Conservation (phyloP, 2,888 invertebrate species). For the Liodrosophila aerea region DNA sequence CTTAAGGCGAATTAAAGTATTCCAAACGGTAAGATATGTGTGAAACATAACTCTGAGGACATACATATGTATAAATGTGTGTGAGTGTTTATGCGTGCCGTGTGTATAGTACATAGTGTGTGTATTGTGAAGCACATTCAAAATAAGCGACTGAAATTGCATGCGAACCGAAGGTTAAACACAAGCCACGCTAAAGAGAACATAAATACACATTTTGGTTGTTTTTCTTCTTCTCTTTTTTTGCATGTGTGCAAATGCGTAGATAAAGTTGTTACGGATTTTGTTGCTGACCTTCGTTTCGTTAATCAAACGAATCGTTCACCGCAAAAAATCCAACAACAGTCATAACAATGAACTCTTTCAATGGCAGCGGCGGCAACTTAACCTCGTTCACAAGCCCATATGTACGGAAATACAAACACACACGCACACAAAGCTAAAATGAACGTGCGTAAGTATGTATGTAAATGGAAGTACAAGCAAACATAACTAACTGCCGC, state of each 20-base stretch:
- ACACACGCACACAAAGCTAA: neutral
- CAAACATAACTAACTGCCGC: slow-evolving; percentile 23
- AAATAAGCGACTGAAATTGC: slow-evolving; percentile 36
- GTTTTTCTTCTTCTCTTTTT: too few relatives aligned
- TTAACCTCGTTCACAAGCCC: slow-evolving; percentile 56
- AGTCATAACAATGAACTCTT: slow-evolving; percentile 59
- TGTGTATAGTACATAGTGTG: too few relatives aligned
- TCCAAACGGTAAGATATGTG: slow-evolving; percentile 33
- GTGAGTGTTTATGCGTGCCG: slow-evolving; percentile 26
- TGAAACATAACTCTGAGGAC: slow-evolving; percentile 17
- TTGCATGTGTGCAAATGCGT: slow-evolving; percentile 26
- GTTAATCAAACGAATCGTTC: slow-evolving; percentile 49
- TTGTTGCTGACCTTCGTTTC: slow-evolving; percentile 65
- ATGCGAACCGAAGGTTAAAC: slow-evolving; percentile 44
- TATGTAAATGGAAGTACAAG: slow-evolving; percentile 17
- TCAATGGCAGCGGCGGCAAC: slow-evolving; percentile 60
- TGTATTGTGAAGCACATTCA: too few relatives aligned
- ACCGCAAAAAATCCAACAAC: slow-evolving; percentile 22
- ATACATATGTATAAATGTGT: neutral
- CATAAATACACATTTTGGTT: slow-evolving; percentile 12
- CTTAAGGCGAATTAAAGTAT: slow-evolving; percentile 3
- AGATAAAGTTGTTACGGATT: slow-evolving; percentile 53
- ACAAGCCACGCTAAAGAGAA: too few relatives aligned
- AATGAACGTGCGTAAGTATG: slow-evolving; percentile 4
- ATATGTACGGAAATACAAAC: slow-evolving; percentile 52